Evolutionary conservation across 1,140 invertebrate genomes (phyloP).

Genomic region (Globodera rostochiensis): DNA sequence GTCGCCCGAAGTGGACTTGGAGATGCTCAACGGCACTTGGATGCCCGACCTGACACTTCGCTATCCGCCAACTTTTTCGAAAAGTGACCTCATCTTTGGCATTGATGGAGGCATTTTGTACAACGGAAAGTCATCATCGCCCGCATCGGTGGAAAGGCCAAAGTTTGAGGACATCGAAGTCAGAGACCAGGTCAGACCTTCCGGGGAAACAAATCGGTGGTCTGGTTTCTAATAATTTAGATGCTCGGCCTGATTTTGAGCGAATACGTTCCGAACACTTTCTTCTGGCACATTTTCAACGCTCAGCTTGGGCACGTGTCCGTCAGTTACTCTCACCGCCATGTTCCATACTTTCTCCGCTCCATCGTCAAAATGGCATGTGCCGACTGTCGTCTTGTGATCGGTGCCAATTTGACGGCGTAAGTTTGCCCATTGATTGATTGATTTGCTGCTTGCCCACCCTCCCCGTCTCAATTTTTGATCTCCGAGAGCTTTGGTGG

Average conservation of each 20-base stretch:
- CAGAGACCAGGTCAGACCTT: slow-evolving; percentile 36
- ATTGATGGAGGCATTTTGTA: slow-evolving; percentile 51
- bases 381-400: slow-evolving; percentile 48
- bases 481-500: slow-evolving; percentile 35
- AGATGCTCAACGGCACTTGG: slow-evolving; percentile 32
- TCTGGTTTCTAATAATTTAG: background rate
- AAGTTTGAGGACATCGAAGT: slow-evolving; percentile 49
- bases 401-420: slow-evolving; percentile 52
- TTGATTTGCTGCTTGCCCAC: slow-evolving; percentile 4
- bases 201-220: background rate
- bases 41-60: slow-evolving; percentile 51
- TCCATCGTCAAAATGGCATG: slow-evolving; percentile 48
- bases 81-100: slow-evolving; percentile 52
- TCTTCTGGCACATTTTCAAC: slow-evolving; percentile 48
- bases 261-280: slow-evolving; percentile 52
- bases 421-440: slow-evolving; percentile 17
- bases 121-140: slow-evolving; percentile 38
- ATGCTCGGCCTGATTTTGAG: slow-evolving; percentile 51
- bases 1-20: slow-evolving; percentile 43
- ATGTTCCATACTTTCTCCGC: slow-evolving; percentile 44
- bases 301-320: slow-evolving; percentile 36
- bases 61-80: slow-evolving; percentile 55
- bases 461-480: slow-evolving; percentile 30
- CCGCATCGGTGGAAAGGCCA: slow-evolving; percentile 34
- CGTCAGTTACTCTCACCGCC: slow-evolving; percentile 45